phyloP scores from a whole-genome alignment of 1,140 invertebrate species.

The Muscidifurax raptorellus region DNA sequence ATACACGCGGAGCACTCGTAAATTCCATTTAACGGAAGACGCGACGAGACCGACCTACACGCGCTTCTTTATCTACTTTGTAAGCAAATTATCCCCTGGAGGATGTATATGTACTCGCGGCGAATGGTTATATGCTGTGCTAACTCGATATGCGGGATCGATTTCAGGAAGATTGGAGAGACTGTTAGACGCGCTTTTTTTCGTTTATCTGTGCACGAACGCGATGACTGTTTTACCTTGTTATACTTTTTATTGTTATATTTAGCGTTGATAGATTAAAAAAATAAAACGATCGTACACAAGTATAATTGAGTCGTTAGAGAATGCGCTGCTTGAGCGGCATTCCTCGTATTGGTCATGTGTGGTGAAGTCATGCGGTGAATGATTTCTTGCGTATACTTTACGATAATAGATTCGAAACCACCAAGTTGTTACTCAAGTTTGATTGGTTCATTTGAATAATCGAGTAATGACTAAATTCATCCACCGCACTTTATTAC shows the following conservation, averaged over 20 bases:
- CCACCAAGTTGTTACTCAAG: not conserved
- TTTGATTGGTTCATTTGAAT: constrained; percentile 10
- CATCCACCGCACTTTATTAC: not conserved
- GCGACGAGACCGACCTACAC: not conserved
- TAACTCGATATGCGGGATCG: constrained; percentile 26
- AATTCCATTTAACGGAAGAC: constrained; percentile 55
- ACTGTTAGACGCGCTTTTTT: not conserved
- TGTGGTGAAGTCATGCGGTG: not conserved
- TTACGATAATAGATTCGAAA: constrained; percentile 9
- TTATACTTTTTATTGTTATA: not conserved
- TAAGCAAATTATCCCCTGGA: constrained; percentile 47
- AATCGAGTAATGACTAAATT: not conserved
- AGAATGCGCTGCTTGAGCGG: not conserved
- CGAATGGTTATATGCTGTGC: constrained; percentile 43
- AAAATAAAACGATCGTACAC: too few species aligned
- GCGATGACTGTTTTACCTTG: not conserved
- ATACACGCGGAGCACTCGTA: constrained; percentile 53
- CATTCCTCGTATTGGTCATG: not conserved
- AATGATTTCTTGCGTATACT: not conserved
- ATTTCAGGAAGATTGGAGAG: constrained; percentile 25
- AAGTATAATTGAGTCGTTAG: constrained; percentile 18
- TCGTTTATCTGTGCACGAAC: too few species aligned
- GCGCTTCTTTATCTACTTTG: constrained; percentile 42
- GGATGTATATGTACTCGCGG: not conserved
- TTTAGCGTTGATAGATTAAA: too few species aligned